Conservation (phyloP, 2,113 vertebrate genomes). For the Scopus umbretta region DNA sequence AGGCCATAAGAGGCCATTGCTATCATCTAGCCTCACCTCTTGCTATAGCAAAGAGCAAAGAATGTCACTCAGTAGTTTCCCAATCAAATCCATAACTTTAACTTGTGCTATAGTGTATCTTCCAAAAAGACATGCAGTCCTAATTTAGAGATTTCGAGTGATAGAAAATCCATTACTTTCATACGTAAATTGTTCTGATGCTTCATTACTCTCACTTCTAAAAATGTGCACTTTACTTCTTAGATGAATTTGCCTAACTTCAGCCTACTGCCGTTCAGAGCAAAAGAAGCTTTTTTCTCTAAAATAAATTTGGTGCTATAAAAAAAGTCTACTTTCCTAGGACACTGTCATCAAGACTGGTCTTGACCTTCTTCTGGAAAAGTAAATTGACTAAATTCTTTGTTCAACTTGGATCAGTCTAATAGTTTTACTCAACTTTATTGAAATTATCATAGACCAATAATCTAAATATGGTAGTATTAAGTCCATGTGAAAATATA, state of each 20-base stretch:
- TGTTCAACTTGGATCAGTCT: not conserved
- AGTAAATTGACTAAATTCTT: too few species aligned
- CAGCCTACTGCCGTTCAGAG: too few species aligned
- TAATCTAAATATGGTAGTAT: not conserved
- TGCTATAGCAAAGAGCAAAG: not conserved
- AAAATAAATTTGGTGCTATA: too few species aligned
- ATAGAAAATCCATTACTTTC: not conserved
- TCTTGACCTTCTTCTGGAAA: too few species aligned
- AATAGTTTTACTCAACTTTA: not conserved
- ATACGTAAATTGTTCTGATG: too few species aligned
- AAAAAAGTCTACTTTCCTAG: too few species aligned
- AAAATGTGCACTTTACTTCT: too few species aligned
- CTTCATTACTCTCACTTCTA: too few species aligned
- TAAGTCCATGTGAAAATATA: not conserved
- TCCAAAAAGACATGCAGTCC: not conserved
- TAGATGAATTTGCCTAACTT: too few species aligned
- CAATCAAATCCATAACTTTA: constrained; percentile 26
- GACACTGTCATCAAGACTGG: too few species aligned
- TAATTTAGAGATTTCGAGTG: constrained; percentile 17
- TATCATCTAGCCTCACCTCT: not conserved
- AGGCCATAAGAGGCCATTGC: not conserved
- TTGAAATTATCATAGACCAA: not conserved
- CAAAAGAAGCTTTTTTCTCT: too few species aligned
- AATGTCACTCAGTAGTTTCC: not conserved
- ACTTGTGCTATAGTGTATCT: not conserved